A percentile compares a stretch with the other conserved stretches of the same genome.
These are phyloP conservation scores for Pygmarrhopalites habei DNA, from an alignment of 1,140 invertebrate genomes.

Conservation along the genomic window DNA sequence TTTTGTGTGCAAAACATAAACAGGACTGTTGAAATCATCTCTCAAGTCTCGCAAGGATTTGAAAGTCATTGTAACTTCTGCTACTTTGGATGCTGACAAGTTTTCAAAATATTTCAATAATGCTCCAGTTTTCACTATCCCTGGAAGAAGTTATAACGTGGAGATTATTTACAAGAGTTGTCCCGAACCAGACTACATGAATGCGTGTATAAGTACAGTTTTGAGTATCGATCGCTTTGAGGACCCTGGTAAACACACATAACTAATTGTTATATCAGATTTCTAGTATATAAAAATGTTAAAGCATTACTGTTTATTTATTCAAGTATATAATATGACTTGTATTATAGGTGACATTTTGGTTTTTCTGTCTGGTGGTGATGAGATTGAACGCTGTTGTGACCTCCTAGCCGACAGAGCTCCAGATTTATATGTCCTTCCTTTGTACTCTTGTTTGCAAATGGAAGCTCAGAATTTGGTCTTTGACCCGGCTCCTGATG, in stretches of 20 bases:
- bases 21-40: slow-evolving; percentile 48
- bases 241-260: slow-evolving; percentile 74
- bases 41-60: slow-evolving; percentile 48
- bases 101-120: slow-evolving; percentile 66
- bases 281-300: too few species aligned
- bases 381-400: slow-evolving; percentile 45
- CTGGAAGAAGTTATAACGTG: slow-evolving; percentile 54
- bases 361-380: slow-evolving; percentile 60
- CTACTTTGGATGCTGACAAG: slow-evolving; percentile 65
- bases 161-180: slow-evolving; percentile 52
- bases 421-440: slow-evolving; percentile 54
- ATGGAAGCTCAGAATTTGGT: slow-evolving; percentile 70
- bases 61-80: slow-evolving; percentile 77
- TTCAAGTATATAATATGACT: slow-evolving; percentile 29
- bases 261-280: too few species aligned
- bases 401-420: background rate
- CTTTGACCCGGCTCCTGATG: slow-evolving; percentile 59
- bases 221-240: slow-evolving; percentile 83
- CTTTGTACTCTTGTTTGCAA: slow-evolving; percentile 74
- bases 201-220: slow-evolving; percentile 76
- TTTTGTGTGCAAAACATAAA: background rate
- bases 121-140: slow-evolving; percentile 45
- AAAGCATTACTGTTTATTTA: too few species aligned
- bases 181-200: slow-evolving; percentile 83
- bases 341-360: slow-evolving; percentile 50